Evolutionary conservation across 1,140 invertebrate genomes (phyloP).

Genomic region (Scaptomyza hsui): DNA sequence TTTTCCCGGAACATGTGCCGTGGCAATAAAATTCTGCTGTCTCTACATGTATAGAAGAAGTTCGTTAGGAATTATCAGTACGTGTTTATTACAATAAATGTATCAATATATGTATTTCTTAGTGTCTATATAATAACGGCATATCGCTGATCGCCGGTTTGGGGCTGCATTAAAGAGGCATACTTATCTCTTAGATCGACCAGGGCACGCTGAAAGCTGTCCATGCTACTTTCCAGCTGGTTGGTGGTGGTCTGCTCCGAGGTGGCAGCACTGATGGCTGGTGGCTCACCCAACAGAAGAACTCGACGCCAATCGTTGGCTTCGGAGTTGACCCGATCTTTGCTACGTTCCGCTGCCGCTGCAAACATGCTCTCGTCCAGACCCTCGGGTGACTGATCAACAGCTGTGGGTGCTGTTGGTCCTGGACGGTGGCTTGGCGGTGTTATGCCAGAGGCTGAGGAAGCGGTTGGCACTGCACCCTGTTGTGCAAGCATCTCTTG

Average conservation of each 20-base stretch:
- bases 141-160: conserved; percentile 48
- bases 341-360: conserved; percentile 22
- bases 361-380: conserved; percentile 58
- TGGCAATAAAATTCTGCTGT: no score
- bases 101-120: no score
- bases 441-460: conserved; percentile 17
- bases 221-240: conserved; percentile 62
- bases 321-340: conserved; percentile 49
- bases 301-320: conserved; percentile 62
- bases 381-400: conserved; percentile 34
- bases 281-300: conserved; percentile 54
- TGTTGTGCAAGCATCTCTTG: conserved; percentile 30
- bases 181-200: conserved; percentile 67
- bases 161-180: conserved; percentile 48
- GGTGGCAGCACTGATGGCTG: conserved; percentile 2
- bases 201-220: conserved; percentile 62
- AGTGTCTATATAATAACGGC: conserved; percentile 49
- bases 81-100: no score
- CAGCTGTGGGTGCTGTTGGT: neutral
- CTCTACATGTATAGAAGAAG: no score
- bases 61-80: no score
- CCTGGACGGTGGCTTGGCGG: neutral
- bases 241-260: conserved; percentile 25
- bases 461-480: conserved; percentile 33
- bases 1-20: no score